phyloP scores from a whole-genome alignment of 2,797 vertebrate genomes.

The Enteromius thamalakanensis region DNA sequence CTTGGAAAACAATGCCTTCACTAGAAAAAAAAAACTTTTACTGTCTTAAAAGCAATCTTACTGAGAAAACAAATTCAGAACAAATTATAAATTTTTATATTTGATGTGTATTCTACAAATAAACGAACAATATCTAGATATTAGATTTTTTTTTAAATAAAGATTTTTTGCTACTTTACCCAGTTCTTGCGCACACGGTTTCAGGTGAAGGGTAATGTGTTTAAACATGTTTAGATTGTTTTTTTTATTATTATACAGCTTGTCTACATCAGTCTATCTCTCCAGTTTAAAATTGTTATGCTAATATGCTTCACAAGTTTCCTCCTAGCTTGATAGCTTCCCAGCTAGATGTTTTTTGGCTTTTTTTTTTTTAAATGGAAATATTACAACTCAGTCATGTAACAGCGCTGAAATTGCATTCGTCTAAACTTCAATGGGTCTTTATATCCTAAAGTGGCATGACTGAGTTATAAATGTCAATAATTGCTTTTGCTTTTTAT shows the following conservation, averaged over 20 bases:
- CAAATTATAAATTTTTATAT: not conserved
- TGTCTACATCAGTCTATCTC: not conserved
- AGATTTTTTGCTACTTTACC: not conserved
- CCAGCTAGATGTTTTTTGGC: not conserved
- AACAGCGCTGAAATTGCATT: not conserved
- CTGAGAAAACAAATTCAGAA: not conserved
- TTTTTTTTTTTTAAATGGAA: not conserved
- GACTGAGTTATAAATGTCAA: constrained; percentile 37
- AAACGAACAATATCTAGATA: not conserved
- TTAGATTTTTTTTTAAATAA: not conserved
- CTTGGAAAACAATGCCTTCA: not conserved
- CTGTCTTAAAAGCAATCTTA: not conserved
- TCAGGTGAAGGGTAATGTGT: not conserved
- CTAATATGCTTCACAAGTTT: constrained; percentile 3
- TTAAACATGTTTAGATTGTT: not conserved
- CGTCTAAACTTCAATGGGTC: constrained; percentile 7
- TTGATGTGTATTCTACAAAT: not conserved
- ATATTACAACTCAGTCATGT: not conserved
- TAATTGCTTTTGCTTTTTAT: constrained; percentile 45
- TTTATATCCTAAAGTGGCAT: constrained; percentile 20
- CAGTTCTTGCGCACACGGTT: not conserved
- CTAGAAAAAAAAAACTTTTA: not conserved
- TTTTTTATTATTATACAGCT: not conserved
- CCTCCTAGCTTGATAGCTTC: not conserved
- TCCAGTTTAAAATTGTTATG: not conserved